phyloP scores from a whole-genome alignment of 2,113 vertebrate genomes.

The Oostethus manadensis region DNA sequence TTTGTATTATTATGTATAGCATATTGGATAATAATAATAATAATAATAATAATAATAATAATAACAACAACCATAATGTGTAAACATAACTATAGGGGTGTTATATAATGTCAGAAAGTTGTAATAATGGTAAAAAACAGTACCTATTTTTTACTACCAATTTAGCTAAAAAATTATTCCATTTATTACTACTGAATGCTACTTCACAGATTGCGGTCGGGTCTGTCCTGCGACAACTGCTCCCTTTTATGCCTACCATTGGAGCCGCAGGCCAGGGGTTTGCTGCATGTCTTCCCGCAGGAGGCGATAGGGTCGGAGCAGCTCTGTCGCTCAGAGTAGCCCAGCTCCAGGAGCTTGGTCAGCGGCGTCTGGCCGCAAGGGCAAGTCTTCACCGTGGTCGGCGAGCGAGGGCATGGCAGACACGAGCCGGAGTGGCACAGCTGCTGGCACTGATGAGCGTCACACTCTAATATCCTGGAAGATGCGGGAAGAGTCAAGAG shows the following conservation, averaged over 20 bases:
- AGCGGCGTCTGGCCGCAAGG: slow-evolving; percentile 89
- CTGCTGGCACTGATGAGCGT: slow-evolving; percentile 83
- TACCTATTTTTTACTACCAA: too few species aligned
- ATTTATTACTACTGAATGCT: too few species aligned
- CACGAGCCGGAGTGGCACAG: slow-evolving; percentile 84
- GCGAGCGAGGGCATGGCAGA: slow-evolving; percentile 81
- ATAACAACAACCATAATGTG: too few species aligned
- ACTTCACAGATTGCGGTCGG: too few species aligned
- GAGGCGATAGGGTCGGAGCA: slow-evolving; percentile 91
- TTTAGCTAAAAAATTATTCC: too few species aligned
- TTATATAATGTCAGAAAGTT: too few species aligned
- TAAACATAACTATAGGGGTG: too few species aligned
- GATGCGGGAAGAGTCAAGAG: background rate
- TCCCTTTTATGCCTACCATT: slow-evolving; percentile 67
- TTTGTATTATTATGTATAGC: too few species aligned
- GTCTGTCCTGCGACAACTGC: too few species aligned
- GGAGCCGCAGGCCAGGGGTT: slow-evolving; percentile 86
- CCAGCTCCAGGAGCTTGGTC: slow-evolving; percentile 85
- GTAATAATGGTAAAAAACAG: too few species aligned
- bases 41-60: too few species aligned
- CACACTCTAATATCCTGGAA: slow-evolving; percentile 82
- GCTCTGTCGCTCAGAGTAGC: slow-evolving; percentile 77
- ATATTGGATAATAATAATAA: too few species aligned
- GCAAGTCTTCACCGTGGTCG: slow-evolving; percentile 80
- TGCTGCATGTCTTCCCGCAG: slow-evolving; percentile 90